Evolutionary conservation across 1,140 invertebrate genomes (phyloP).

Genomic region (Drosophila virilis): DNA sequence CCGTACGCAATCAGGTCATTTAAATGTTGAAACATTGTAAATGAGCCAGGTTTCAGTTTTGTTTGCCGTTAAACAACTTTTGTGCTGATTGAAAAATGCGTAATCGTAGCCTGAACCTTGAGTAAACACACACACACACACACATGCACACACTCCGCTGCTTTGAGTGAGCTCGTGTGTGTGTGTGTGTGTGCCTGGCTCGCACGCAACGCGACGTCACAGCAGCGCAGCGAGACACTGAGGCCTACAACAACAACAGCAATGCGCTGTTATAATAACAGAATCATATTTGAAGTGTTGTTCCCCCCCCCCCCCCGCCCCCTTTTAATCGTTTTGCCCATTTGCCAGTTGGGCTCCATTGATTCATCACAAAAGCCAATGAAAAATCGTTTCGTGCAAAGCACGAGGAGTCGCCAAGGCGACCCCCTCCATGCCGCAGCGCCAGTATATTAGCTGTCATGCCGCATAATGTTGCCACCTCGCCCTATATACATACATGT

Average conservation of each 20-base stretch:
- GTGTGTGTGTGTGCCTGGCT: slow-evolving; percentile 12
- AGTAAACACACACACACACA: slow-evolving; percentile 66
- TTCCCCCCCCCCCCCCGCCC: neutral
- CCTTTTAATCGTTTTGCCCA: neutral
- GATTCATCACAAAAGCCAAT: slow-evolving; percentile 48
- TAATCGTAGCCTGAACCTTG: slow-evolving; percentile 80
- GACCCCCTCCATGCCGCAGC: slow-evolving; percentile 8
- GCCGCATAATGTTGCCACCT: slow-evolving; percentile 62
- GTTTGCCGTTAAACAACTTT: neutral
- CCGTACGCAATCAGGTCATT: slow-evolving; percentile 74
- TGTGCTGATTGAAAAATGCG: slow-evolving; percentile 74
- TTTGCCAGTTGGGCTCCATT: slow-evolving; percentile 28
- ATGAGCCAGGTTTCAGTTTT: slow-evolving; percentile 29
- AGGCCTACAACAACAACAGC: slow-evolving; percentile 30
- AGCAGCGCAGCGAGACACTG: slow-evolving; percentile 32
- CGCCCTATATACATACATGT: no score
- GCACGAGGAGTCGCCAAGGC: slow-evolving; percentile 64
- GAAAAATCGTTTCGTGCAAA: slow-evolving; percentile 80
- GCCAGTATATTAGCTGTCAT: slow-evolving; percentile 23
- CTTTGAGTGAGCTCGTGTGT: neutral
- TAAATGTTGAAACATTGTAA: slow-evolving; percentile 35
- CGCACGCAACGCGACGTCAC: slow-evolving; percentile 72
- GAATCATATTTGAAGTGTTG: slow-evolving; percentile 38
- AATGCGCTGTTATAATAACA: slow-evolving; percentile 16
- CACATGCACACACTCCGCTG: slow-evolving; percentile 25